phyloP scores from a whole-genome alignment of 2,797 vertebrate genomes.

The Urophycis tenuis region DNA sequence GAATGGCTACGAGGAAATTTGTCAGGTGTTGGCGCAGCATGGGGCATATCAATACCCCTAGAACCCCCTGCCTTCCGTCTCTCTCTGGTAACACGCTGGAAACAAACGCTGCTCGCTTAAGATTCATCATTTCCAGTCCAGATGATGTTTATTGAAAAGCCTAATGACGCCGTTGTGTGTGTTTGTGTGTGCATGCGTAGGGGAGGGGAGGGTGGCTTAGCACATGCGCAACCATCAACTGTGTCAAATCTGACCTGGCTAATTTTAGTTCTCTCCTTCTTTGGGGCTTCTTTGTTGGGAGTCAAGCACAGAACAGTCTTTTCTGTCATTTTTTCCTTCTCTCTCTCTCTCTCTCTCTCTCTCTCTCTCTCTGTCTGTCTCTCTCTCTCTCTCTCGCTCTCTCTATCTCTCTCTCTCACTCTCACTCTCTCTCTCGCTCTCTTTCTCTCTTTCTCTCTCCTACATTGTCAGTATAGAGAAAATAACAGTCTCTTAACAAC shows the following conservation, averaged over 20 bases:
- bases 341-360: not conserved
- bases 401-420: not conserved
- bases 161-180: conserved; percentile 32
- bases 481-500: not conserved
- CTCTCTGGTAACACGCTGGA: conserved; percentile 48
- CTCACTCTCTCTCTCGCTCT: not conserved
- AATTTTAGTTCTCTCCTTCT: conserved; percentile 45
- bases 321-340: not conserved
- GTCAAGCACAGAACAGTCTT: not conserved
- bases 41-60: conserved; percentile 56
- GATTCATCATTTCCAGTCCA: conserved; percentile 52
- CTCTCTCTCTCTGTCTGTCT: not conserved
- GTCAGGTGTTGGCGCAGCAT: conserved; percentile 64
- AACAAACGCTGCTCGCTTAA: conserved; percentile 52
- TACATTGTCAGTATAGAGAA: not conserved
- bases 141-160: conserved; percentile 55
- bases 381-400: not conserved
- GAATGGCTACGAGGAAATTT: conserved; percentile 61
- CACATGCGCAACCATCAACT: conserved; percentile 28
- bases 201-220: not conserved
- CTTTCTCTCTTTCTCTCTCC: not conserved
- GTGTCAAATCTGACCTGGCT: conserved; percentile 49
- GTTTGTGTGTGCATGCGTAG: not conserved
- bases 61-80: conserved; percentile 9
- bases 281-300: not conserved